Percentiles rank a stretch among this genome's conserved stretches.
Conservation (phyloP, 2,888 invertebrate genomes). For the Bruchidius siliquastri region DNA sequence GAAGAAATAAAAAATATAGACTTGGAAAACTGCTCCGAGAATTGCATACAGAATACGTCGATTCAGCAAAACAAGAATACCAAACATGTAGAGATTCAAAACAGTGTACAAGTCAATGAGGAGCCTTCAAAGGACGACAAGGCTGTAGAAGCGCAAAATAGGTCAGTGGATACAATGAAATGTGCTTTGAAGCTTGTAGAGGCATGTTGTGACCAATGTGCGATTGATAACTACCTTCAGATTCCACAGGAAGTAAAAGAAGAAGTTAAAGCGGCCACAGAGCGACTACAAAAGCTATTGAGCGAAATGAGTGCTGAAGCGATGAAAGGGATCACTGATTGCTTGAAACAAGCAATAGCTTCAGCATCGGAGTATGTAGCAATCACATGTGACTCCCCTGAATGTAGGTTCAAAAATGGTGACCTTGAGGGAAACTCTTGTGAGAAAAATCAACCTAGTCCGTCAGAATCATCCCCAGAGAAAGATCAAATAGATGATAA, state of each 20-base stretch:
- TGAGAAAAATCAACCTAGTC: too few species aligned
- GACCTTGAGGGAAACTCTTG: too few species aligned
- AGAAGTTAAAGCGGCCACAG: neutral
- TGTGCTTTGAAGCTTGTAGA: neutral
- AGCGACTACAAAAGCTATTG: neutral
- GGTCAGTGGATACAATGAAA: neutral
- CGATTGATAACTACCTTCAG: neutral
- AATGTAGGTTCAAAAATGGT: too few species aligned
- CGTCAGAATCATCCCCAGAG: too few species aligned
- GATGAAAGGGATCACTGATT: neutral
- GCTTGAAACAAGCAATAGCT: neutral
- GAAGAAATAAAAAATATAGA: neutral
- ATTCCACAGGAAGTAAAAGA: neutral
- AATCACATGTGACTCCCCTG: neutral
- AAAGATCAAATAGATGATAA: neutral
- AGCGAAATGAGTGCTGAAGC: neutral
- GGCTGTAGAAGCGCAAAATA: neutral
- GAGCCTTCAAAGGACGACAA: neutral
- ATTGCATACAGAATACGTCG: neutral
- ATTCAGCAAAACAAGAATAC: neutral
- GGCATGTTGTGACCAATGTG: neutral
- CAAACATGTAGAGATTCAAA: neutral
- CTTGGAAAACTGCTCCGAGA: neutral
- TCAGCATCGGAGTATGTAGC: neutral
- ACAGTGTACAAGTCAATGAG: neutral